phyloP scores from a whole-genome alignment of 2,888 invertebrate species.

The Ceriagrion tenellum region DNA sequence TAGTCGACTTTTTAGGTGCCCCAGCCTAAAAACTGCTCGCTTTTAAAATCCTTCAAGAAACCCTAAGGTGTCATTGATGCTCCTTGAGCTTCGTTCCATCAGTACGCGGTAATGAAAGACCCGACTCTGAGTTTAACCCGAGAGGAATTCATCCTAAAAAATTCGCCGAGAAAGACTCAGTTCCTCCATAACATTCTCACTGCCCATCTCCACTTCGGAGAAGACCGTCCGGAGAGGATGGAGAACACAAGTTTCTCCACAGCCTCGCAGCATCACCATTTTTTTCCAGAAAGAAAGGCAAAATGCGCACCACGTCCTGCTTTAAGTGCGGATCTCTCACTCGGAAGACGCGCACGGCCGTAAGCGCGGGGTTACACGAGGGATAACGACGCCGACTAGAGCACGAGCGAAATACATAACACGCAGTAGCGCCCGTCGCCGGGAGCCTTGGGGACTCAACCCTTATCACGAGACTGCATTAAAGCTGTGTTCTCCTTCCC shows the following conservation, averaged over 20 bases:
- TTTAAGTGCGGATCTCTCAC: not conserved
- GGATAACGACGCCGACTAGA: not conserved
- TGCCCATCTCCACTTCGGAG: not conserved
- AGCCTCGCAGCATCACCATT: not conserved
- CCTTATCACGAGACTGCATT: not conserved
- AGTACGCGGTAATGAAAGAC: too few species aligned
- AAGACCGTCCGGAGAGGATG: not conserved
- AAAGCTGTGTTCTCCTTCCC: not conserved
- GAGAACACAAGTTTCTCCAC: not conserved
- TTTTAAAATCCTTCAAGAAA: too few species aligned
- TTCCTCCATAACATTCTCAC: not conserved
- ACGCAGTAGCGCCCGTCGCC: not conserved
- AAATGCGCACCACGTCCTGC: not conserved
- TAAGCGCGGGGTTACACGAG: not conserved
- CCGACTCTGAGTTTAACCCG: too few species aligned
- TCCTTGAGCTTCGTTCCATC: too few species aligned
- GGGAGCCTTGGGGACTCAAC: not conserved
- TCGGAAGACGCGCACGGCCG: not conserved
- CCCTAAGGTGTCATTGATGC: too few species aligned
- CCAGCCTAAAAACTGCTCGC: too few species aligned
- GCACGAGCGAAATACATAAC: not conserved
- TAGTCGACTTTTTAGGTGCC: too few species aligned
- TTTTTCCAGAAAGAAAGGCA: not conserved
- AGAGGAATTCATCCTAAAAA: too few species aligned
- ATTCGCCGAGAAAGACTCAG: too few species aligned